phyloP scores from a whole-genome alignment of 2,113 vertebrate species.

The Anoura caudifer region DNA sequence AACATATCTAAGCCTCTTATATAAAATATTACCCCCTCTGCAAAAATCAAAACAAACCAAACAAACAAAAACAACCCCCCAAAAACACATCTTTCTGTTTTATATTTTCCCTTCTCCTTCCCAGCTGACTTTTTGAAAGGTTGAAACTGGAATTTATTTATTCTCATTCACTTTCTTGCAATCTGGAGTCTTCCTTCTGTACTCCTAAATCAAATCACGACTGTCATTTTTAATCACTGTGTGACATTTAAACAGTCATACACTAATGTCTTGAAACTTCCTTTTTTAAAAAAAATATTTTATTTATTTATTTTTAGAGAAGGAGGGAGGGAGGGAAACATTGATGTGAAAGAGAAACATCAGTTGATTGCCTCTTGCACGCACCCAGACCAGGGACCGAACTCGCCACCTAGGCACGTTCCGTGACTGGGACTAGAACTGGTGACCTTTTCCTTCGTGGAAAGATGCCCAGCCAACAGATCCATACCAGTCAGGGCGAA shows the following conservation, averaged over 20 bases:
- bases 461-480: no score
- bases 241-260: conserved; percentile 4
- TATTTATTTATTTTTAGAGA: no score
- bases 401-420: no score
- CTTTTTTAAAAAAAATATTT: not conserved
- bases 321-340: no score
- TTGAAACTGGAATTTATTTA: not conserved
- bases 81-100: not conserved
- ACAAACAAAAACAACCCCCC: not conserved
- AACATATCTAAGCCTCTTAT: not conserved
- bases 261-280: not conserved
- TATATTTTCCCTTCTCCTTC: not conserved
- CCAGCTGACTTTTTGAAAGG: not conserved
- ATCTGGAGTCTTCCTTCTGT: not conserved
- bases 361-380: no score
- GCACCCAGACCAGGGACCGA: no score
- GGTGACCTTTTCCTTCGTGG: no score
- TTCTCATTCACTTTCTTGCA: not conserved
- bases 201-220: not conserved
- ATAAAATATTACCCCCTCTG: not conserved
- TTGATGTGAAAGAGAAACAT: no score
- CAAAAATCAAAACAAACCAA: not conserved
- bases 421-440: no score
- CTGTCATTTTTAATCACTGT: not conserved
- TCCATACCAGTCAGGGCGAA: not conserved